Evolutionary conservation across 2,888 invertebrate genomes (phyloP), one percentile per base, ranked within the genome.

Genomic region (Aplocera efformata): DNA sequence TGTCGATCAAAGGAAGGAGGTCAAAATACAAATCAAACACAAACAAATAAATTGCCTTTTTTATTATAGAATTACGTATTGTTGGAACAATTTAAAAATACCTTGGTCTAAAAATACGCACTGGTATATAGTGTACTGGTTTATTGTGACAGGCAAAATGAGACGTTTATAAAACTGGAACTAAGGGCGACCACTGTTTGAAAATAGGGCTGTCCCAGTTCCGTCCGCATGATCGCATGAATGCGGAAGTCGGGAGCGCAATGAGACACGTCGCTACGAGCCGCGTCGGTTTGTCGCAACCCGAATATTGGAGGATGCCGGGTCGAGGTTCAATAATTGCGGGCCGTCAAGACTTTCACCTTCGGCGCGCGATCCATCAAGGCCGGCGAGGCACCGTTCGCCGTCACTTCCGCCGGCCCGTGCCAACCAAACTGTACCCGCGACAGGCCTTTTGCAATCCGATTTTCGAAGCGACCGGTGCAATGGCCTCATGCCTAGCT

Each of bases 291-390:
- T 60, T 59, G 53, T 56, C 61, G 60, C 67, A 72, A 72, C 70
- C 73, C 72, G 71, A 75, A 72, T 78, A 68, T 68, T 63, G 67
- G 69, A 77, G 76, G 81, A 79, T 79, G 78, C 66, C 66, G 70
- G 79, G 77, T 77, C 79, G 81, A 81, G 84, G 82, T 80, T 81
- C 79, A 79, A 77, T 82, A 79, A 83, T 82, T 79, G 79, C 79
- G 63, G 66, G 65, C 68, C 64, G 77, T 67, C 74, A 75, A 83
- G 83, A 85, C 86, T 86, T 86, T 86, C 86, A 85, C 86, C 86
- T 84, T 86, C 86, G 79, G 67, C 73, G 71, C 78, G 72, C 73
- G 72, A 70, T 65, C 69, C 69, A 63, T 67, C 84, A 82, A 83
- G 82, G 84, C 82, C 83, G 63, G 66, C 54, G 73, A 66, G 70